Conservation (phyloP, 1,140 invertebrate genomes). For the Scaptomyza graminum region DNA sequence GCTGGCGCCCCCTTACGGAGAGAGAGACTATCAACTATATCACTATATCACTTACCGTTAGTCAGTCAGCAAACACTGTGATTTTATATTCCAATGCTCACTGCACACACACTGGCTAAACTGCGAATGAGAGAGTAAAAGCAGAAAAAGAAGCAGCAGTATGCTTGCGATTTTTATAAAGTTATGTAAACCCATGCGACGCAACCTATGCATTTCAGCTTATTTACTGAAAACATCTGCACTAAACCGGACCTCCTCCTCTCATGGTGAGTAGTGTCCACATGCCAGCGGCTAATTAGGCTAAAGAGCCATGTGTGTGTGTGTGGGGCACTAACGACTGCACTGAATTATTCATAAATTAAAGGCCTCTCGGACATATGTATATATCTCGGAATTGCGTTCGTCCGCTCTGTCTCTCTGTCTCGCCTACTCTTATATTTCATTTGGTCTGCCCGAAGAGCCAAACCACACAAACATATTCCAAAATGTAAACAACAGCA, state of each 20-base stretch:
- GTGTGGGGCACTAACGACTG: slow-evolving; percentile 63
- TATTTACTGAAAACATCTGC: slow-evolving; percentile 29
- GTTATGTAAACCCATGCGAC: too few relatives aligned
- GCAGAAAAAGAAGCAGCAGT: not conserved
- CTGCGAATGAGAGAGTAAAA: slow-evolving; percentile 18
- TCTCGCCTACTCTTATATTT: too few relatives aligned
- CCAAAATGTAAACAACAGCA: slow-evolving; percentile 62
- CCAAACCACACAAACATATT: slow-evolving; percentile 61
- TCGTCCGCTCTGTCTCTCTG: not conserved
- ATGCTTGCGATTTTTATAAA: not conserved
- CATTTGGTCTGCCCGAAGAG: slow-evolving; percentile 43
- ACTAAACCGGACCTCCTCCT: slow-evolving; percentile 8
- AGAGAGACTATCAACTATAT: slow-evolving; percentile 56
- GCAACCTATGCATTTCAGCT: slow-evolving; percentile 6
- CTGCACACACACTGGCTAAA: slow-evolving; percentile 3
- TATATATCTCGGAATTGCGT: slow-evolving; percentile 10
- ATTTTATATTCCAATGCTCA: slow-evolving; percentile 18
- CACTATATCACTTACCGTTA: slow-evolving; percentile 60
- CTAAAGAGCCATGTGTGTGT: slow-evolving; percentile 29
- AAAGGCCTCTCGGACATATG: slow-evolving; percentile 39
- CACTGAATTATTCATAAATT: slow-evolving; percentile 75
- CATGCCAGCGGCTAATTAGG: slow-evolving; percentile 64
- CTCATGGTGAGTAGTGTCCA: not conserved
- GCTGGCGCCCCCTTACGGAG: slow-evolving; percentile 29
- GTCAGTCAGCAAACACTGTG: slow-evolving; percentile 43